phyloP scores from a whole-genome alignment of 2,797 vertebrate species.

The Acropternis orthonyx region DNA sequence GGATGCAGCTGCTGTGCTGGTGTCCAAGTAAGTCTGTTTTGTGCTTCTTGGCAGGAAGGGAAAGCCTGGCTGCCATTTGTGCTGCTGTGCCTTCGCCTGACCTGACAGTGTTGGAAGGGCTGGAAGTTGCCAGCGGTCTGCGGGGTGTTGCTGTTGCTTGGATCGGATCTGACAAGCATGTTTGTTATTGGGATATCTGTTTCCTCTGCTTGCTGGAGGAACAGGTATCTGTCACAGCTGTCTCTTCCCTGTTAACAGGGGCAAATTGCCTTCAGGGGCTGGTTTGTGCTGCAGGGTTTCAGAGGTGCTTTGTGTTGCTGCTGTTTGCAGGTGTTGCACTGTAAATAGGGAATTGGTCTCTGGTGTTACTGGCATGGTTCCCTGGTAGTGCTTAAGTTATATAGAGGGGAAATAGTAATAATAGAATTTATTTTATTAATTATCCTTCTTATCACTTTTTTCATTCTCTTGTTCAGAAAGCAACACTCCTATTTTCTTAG shows the following conservation, averaged over 20 bases:
- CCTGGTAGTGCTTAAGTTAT: neutral
- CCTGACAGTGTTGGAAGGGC: neutral
- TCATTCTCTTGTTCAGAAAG: neutral
- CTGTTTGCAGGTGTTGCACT: neutral
- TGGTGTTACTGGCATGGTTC: neutral
- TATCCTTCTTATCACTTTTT: neutral
- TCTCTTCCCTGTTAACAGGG: neutral
- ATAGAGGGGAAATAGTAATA: neutral
- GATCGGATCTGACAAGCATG: neutral
- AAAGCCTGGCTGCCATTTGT: neutral
- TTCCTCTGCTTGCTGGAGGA: neutral
- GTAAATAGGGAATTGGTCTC: neutral
- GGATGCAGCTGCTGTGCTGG: conserved; percentile 89
- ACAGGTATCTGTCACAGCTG: neutral
- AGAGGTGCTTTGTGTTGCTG: neutral
- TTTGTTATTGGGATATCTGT: neutral
- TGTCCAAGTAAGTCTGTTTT: conserved; percentile 90
- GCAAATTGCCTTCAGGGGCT: neutral
- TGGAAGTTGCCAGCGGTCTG: neutral
- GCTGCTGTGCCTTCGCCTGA: neutral
- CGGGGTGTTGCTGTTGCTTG: neutral
- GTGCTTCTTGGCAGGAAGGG: neutral
- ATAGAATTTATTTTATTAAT: neutral
- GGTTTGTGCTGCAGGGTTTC: neutral
- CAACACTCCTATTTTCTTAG: neutral